Evolutionary conservation across 2,113 vertebrate species (phyloP).

Genomic region (Pseudorectes ferrugineus): DNA sequence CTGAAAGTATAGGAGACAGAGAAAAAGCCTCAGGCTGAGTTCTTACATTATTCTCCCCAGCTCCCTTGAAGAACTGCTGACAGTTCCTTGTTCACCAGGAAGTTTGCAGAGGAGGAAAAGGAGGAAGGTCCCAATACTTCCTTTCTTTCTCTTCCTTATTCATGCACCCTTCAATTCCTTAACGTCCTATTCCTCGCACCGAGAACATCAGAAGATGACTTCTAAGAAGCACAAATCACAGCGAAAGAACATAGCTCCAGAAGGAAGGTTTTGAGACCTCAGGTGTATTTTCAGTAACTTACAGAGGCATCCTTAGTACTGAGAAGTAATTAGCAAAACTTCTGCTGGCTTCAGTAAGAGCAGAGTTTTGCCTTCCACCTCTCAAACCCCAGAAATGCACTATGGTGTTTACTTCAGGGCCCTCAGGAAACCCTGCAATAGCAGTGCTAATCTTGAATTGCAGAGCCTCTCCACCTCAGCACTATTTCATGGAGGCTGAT

Average conservation of each 20-base stretch:
- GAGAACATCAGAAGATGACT: neutral
- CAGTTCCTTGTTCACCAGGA: neutral
- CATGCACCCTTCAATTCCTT: neutral
- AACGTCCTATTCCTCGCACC: neutral
- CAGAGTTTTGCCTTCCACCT: neutral
- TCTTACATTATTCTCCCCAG: neutral
- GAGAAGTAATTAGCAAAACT: neutral
- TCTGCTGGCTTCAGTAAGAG: neutral
- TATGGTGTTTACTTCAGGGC: neutral
- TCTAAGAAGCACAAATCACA: neutral
- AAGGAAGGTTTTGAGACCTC: neutral
- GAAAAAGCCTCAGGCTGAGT: neutral
- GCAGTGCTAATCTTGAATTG: neutral
- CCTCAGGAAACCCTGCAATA: neutral
- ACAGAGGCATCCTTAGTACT: neutral
- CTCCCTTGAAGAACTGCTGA: neutral
- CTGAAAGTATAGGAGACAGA: neutral
- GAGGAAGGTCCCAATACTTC: neutral
- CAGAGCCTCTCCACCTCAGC: neutral
- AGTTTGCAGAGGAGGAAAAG: neutral
- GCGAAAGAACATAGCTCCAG: neutral
- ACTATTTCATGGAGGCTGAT: neutral
- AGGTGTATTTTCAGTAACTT: neutral
- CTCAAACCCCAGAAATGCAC: neutral
- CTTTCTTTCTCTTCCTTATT: neutral